Conservation (phyloP, 2,797 vertebrate genomes). For the Sphenopsis melanotis region DNA sequence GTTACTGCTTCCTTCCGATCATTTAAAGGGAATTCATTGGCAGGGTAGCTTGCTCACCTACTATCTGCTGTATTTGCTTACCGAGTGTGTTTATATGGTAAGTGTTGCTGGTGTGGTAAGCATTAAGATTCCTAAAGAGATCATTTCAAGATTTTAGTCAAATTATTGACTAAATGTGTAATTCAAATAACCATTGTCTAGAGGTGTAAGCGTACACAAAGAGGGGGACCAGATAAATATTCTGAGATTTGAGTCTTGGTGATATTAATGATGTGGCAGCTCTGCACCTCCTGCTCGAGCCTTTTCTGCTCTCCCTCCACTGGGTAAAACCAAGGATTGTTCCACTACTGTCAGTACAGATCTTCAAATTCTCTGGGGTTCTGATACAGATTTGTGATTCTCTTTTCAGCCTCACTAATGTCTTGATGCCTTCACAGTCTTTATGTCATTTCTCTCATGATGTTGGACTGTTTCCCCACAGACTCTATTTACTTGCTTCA, state of each 20-base stretch:
- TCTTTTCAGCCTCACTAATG: not conserved
- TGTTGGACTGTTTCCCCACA: not conserved
- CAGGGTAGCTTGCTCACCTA: not conserved
- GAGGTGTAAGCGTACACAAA: not conserved
- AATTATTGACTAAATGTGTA: not conserved
- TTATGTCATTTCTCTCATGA: not conserved
- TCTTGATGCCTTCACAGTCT: not conserved
- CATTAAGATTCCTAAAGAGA: not conserved
- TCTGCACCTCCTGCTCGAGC: not conserved
- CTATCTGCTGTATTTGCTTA: not conserved
- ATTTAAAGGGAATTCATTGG: not conserved
- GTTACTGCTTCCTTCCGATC: constrained; percentile 4
- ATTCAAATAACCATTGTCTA: not conserved
- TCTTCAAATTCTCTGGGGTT: not conserved
- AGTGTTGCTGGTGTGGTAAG: not conserved
- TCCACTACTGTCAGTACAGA: not conserved
- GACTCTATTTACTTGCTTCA: not conserved
- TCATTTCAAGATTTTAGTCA: not conserved
- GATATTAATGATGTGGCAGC: not conserved
- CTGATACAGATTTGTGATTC: not conserved
- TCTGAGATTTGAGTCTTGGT: not conserved
- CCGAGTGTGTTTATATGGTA: not conserved
- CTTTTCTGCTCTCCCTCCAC: not conserved
- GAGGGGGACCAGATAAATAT: not conserved
- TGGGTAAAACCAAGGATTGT: not conserved